A percentile compares a stretch with the other conserved stretches of the same genome.
Conservation (phyloP, 30 jellyfish, hydroid and myxozoan genomes). For the Aurelia coerulea region DNA sequence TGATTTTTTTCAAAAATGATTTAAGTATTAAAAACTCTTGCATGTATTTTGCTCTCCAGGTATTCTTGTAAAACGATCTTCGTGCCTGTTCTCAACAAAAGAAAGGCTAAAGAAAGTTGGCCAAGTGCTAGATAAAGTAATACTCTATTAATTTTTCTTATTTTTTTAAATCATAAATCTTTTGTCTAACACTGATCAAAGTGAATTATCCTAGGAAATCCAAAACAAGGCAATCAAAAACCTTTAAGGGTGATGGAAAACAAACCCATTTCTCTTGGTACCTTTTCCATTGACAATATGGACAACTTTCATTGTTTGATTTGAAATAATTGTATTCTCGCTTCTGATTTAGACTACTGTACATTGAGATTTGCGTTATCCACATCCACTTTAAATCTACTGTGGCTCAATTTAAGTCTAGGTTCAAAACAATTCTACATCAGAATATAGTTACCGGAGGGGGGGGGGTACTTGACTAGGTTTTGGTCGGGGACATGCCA, state of each 20-base stretch:
- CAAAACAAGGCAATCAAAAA: too few relatives aligned
- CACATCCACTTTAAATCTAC: neutral
- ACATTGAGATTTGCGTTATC: neutral
- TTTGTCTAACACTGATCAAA: neutral
- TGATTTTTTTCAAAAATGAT: too few relatives aligned
- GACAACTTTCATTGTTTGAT: too few relatives aligned
- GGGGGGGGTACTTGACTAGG: too few relatives aligned
- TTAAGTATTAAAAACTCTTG: too few relatives aligned
- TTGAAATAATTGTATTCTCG: neutral
- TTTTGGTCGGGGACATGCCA: too few relatives aligned
- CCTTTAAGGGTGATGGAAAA: too few relatives aligned
- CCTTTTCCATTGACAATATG: too few relatives aligned
- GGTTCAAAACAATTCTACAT: too few relatives aligned
- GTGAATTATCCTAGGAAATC: too few relatives aligned
- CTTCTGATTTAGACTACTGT: neutral
- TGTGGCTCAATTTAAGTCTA: neutral
- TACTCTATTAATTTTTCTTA: neutral
- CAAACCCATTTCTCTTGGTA: too few relatives aligned
- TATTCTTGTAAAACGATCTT: constrained; percentile 77
- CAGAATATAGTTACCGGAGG: too few relatives aligned
- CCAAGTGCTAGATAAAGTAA: constrained; percentile 83
- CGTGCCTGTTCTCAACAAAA: constrained; percentile 90
- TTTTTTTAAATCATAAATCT: neutral
- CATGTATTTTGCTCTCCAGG: constrained; percentile 37
- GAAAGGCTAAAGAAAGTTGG: constrained; percentile 93